Percentiles rank a stretch among this genome's conserved stretches.
Conservation (phyloP, 2,888 invertebrate genomes). For the Chrysolina haemoptera region DNA sequence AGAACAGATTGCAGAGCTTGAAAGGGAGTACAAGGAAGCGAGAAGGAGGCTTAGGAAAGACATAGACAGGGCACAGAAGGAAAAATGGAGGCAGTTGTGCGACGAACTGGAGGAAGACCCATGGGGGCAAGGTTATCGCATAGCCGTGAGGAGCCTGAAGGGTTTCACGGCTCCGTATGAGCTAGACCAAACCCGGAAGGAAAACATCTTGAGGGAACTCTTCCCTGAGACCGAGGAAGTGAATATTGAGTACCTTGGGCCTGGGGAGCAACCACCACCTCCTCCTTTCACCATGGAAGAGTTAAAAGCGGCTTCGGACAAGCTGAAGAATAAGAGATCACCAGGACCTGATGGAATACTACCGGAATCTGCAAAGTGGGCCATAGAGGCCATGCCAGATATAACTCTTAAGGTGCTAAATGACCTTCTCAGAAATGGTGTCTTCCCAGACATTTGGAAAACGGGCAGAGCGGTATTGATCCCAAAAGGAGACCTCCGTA, state of each 20-base stretch:
- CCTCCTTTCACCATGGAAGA: conserved; percentile 4
- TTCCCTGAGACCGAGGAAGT: conserved; percentile 5
- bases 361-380: background rate
- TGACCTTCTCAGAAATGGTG: no score
- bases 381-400: no score
- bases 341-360: conserved; percentile 14
- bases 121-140: conserved; percentile 27
- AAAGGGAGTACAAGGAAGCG: background rate
- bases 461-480: no score
- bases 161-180: background rate
- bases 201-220: conserved; percentile 6
- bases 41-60: background rate
- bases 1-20: no score
- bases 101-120: conserved; percentile 10
- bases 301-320: background rate
- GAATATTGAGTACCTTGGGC: background rate
- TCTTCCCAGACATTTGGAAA: no score
- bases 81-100: conserved; percentile 24
- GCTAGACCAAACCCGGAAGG: background rate
- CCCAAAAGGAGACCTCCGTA: no score
- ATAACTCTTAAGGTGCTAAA: no score
- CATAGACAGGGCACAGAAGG: conserved; percentile 22
- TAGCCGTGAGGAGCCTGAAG: conserved; percentile 4
- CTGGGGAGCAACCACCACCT: background rate
- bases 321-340: background rate